A percentile compares a stretch with the other conserved stretches of the same genome.
phyloP scores from a whole-genome alignment of 2,113 vertebrate species.

The Glaucidium brasilianum region DNA sequence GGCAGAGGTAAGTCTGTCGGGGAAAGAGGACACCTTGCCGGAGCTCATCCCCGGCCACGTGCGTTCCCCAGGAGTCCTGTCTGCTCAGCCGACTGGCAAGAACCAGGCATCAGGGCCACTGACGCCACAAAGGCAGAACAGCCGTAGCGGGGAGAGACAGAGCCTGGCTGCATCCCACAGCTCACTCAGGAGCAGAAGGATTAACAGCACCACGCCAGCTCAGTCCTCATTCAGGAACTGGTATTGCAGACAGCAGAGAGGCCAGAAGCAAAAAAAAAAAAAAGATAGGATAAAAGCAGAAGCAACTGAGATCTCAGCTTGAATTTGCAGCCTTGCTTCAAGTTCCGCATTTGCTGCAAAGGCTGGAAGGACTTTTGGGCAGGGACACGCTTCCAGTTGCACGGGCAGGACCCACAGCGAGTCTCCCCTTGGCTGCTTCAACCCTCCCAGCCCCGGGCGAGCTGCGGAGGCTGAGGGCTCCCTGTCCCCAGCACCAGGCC shows the following conservation, averaged over 20 bases:
- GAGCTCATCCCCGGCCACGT: background rate
- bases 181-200: accelerated
- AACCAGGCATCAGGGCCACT: background rate
- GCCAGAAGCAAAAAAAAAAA: background rate
- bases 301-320: background rate
- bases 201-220: accelerated
- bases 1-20: background rate
- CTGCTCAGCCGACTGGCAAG: background rate
- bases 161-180: background rate
- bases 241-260: accelerated
- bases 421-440: too few species aligned
- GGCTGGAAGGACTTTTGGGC: accelerated
- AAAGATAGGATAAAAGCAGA: background rate
- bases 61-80: background rate
- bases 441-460: too few species aligned
- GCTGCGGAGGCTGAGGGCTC: background rate
- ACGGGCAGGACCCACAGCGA: accelerated
- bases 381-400: accelerated
- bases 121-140: background rate
- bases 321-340: accelerated
- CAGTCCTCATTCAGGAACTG: background rate
- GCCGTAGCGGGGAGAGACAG: background rate
- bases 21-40: background rate
- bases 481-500: background rate
- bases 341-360: background rate